Evolutionary conservation across 2,888 invertebrate species (phyloP).

Genomic region (Leptinotarsa juncta): DNA sequence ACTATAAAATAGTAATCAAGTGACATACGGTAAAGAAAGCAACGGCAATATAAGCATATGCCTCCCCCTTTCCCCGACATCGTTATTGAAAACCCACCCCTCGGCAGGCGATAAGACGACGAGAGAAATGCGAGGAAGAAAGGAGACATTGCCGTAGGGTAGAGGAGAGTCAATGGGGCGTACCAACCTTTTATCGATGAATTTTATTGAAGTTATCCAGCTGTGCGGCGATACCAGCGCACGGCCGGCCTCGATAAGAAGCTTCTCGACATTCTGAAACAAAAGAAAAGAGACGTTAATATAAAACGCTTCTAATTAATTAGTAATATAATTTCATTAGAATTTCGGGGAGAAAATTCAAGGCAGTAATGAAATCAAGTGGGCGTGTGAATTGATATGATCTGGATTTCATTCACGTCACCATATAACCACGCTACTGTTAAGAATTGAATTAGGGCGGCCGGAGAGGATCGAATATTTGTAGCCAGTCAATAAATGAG

Average conservation of each 20-base stretch:
- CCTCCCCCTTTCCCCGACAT: too few species aligned
- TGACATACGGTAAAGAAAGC: too few species aligned
- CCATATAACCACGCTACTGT: neutral
- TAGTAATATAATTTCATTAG: neutral
- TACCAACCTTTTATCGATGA: conserved; percentile 48
- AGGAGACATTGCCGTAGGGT: conserved; percentile 5
- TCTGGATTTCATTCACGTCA: neutral
- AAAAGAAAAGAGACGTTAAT: conserved; percentile 39
- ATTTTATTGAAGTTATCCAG: conserved; percentile 57
- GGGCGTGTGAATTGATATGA: conserved; percentile 3
- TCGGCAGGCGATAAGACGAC: neutral
- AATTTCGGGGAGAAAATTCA: neutral
- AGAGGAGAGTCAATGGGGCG: neutral
- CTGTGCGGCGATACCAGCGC: conserved; percentile 61
- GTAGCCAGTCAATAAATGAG: too few species aligned
- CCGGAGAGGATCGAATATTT: too few species aligned
- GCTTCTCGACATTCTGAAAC: conserved; percentile 59
- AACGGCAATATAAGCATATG: too few species aligned
- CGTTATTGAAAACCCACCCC: neutral
- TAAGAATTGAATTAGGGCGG: too few species aligned
- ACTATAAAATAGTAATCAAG: too few species aligned
- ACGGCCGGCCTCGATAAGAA: conserved; percentile 58
- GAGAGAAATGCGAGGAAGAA: conserved; percentile 9
- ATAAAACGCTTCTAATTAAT: neutral
- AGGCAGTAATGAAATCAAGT: neutral